Base-by-base conservation (phyloP, 2,888 invertebrate species). In the Philereme vetulata region DNA sequence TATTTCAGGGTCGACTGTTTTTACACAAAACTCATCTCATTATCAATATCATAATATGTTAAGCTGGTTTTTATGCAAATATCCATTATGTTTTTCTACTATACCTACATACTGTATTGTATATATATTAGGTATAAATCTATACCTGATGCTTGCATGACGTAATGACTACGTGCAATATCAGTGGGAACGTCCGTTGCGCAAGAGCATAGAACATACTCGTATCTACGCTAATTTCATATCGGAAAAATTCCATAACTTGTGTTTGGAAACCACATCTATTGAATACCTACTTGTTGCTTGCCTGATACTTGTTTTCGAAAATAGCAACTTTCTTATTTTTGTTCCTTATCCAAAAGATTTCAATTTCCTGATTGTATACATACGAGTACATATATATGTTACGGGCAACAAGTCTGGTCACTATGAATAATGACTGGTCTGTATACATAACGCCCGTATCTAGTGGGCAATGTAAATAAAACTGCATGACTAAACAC, bases 161-260 rank as follows among this genome's bases (percentile, higher is more conserved):
- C 45, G 45, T 50, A 54, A 59, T 38, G n/a, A 9, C 5, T 57
- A 43, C 52, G 11, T 51, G 57, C 47, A 53, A 58, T 53, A 34
- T 43, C 40, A 38, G 35, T 59, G 49, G 44, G 53, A 40, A 34
- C 10, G 40, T 45, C 4, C n/a, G 34, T 49, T 57, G 46, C 47
- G 53, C 53, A 59, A 59, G 45, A 50, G 38, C 35, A 45, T 6
- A 33, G 33, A 43, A 40, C 46, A 51, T 43, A n/a, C n/a, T n/a
- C n/a, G n/a, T n/a, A 44, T 40, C 32, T 49, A 43, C 45, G 45
- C n/a, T 50, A 53, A 49, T 53, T 49, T 45, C 11, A 34, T 11
- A 48, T 45, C 6, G 44, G 7, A 44, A 7, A 44, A 8, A 4
- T 44, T 21, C 7, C 38, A 11, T 10, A 4, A 42, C 42, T 42